These are phyloP conservation scores for Delichon dasypus DNA, from an alignment of 2,797 vertebrate species.

Conservation along the genomic window DNA sequence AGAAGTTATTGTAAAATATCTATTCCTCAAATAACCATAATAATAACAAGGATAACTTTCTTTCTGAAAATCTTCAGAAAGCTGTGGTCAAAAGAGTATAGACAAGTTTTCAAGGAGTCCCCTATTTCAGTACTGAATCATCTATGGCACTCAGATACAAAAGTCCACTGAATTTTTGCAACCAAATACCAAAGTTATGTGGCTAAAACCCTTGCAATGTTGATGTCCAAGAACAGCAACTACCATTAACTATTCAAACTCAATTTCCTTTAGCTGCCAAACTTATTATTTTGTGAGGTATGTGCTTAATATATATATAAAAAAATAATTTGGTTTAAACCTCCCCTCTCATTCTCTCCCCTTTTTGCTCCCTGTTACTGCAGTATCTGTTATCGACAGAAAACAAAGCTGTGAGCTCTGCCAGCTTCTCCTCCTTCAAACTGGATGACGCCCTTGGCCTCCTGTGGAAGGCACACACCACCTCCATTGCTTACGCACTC, in stretches of 20 bases:
- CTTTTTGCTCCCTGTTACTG: background rate
- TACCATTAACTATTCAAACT: background rate
- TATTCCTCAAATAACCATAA: background rate
- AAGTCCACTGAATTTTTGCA: background rate
- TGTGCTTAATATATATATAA: background rate
- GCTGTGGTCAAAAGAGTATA: background rate
- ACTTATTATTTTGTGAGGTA: background rate
- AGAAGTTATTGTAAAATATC: background rate
- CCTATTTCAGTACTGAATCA: background rate
- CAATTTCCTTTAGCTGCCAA: background rate
- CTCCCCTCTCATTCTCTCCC: background rate
- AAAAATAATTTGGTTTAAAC: background rate
- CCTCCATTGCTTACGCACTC: slow-evolving; percentile 34
- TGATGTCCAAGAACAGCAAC: background rate
- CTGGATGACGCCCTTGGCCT: slow-evolving; percentile 74
- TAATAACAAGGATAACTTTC: background rate
- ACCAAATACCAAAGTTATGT: background rate
- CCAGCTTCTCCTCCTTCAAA: slow-evolving; percentile 31
- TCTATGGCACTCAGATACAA: background rate
- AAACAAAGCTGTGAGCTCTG: background rate
- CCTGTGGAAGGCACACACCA: slow-evolving; percentile 79
- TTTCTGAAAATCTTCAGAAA: background rate
- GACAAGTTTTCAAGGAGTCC: background rate
- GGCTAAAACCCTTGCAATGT: background rate
- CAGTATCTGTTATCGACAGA: slow-evolving; percentile 76